Evolutionary conservation across 2,113 vertebrate genomes (phyloP).

Genomic region (Campylomormyrus tamandua): DNA sequence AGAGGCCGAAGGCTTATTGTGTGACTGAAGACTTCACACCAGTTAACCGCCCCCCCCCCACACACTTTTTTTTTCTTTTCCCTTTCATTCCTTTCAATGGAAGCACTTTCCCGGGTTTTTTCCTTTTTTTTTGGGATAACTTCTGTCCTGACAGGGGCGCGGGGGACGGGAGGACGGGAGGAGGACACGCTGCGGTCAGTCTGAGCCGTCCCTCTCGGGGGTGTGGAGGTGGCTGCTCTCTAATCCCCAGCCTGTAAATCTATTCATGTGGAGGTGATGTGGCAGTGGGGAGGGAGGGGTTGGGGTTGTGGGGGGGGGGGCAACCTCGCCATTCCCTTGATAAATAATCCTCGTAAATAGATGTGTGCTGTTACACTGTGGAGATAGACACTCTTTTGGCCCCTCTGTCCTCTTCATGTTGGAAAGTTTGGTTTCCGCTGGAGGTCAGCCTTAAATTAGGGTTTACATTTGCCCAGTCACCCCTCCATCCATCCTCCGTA

Average conservation of each 20-base stretch:
- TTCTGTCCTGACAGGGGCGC: too few species aligned
- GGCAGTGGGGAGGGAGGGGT: too few species aligned
- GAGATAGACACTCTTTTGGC: not conserved
- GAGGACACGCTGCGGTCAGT: too few species aligned
- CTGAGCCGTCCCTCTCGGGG: too few species aligned
- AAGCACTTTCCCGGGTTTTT: too few species aligned
- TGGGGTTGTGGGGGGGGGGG: not conserved
- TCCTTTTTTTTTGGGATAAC: too few species aligned
- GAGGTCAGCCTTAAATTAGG: not conserved
- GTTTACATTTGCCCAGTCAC: not conserved
- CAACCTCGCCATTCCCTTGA: not conserved
- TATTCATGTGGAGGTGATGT: too few species aligned
- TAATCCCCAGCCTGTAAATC: too few species aligned
- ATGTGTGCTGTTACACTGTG: not conserved
- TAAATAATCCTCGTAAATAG: not conserved
- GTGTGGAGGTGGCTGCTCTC: too few species aligned
- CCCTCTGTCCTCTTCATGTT: not conserved
- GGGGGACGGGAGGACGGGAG: too few species aligned
- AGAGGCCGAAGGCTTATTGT: constrained; percentile 42
- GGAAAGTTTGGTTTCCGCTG: not conserved
- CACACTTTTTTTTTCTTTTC: too few species aligned
- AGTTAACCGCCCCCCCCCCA: constrained; percentile 25
- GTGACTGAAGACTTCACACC: constrained; percentile 35
- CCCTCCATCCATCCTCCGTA: not conserved
- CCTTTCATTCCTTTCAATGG: too few species aligned